Percentiles rank a stretch among this genome's conserved stretches.
Conservation (phyloP, 2,797 vertebrate genomes). For the Trachops cirrhosus region DNA sequence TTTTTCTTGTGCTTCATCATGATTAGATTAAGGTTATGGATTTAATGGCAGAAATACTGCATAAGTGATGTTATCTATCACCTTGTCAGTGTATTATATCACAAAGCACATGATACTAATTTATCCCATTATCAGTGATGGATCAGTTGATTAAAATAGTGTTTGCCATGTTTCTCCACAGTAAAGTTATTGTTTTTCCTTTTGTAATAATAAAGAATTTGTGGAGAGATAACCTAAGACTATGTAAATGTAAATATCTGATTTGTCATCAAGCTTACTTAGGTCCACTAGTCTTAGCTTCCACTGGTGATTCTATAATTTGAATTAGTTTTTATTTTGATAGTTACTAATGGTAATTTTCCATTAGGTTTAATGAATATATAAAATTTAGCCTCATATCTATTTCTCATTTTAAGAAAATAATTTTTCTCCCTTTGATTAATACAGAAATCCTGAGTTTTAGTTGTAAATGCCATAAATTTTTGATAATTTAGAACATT, state of each 20-base stretch:
- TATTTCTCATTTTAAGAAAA: neutral
- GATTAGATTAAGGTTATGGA: neutral
- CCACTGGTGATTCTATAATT: neutral
- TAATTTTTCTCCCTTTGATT: neutral
- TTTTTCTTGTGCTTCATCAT: neutral
- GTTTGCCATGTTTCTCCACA: neutral
- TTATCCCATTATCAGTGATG: neutral
- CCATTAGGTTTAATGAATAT: neutral
- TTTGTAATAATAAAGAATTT: neutral
- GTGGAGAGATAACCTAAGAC: neutral
- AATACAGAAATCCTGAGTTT: neutral
- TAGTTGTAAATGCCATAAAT: neutral
- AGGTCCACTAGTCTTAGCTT: neutral
- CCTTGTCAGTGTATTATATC: neutral
- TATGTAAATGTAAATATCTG: neutral
- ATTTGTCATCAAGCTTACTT: neutral
- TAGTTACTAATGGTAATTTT: slow-evolving; percentile 10
- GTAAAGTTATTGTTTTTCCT: slow-evolving; percentile 7
- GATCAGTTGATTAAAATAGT: neutral
- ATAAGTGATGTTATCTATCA: neutral
- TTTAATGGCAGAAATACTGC: neutral
- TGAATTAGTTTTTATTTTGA: neutral
- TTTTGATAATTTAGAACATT: neutral
- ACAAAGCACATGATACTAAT: neutral
- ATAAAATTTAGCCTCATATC: neutral